Conservation (phyloP, 2,797 vertebrate species). For the Gobio occitaniae region DNA sequence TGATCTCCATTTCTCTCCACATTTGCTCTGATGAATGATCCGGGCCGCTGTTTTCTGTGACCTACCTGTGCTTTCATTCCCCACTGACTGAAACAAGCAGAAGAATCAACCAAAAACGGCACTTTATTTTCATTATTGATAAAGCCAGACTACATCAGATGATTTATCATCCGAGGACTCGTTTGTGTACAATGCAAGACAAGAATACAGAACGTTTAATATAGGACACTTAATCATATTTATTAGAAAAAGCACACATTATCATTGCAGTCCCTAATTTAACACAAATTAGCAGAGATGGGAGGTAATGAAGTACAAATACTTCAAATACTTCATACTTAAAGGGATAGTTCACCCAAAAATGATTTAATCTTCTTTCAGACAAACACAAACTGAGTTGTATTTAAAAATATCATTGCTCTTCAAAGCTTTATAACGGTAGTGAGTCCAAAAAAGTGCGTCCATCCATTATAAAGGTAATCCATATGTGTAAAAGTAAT, state of each 20-base stretch:
- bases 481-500: no score
- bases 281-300: background rate
- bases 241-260: background rate
- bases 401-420: no score
- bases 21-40: constrained; percentile 83
- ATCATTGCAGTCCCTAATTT: background rate
- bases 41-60: constrained; percentile 78
- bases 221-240: background rate
- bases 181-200: background rate
- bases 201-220: background rate
- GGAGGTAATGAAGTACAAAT: no score
- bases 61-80: constrained; percentile 58
- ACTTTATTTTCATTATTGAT: background rate
- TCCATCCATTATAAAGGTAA: no score
- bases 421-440: no score
- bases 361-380: no score
- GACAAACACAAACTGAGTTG: no score
- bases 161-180: background rate
- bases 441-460: no score
- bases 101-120: background rate
- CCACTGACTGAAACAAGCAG: constrained; percentile 65
- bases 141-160: background rate
- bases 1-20: constrained; percentile 79
- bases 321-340: no score
- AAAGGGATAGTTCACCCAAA: no score